These are phyloP conservation scores for Drosophila gaucha DNA, from an alignment of 2,888 invertebrate genomes.

Conservation along the genomic window DNA sequence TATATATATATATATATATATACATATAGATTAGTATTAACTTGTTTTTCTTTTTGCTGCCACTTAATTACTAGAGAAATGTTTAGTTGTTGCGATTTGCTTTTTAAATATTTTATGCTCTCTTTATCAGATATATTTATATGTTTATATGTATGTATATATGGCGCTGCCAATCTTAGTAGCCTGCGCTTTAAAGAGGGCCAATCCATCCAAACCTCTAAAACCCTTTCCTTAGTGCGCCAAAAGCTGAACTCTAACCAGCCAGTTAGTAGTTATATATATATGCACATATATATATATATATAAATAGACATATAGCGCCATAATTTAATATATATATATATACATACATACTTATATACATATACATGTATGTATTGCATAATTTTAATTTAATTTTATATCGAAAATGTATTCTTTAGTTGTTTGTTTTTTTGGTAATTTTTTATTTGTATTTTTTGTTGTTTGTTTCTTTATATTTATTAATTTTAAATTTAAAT, in stretches of 20 bases:
- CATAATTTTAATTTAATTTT: constrained; percentile 72
- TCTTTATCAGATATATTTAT: constrained; percentile 31
- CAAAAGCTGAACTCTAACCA: constrained; percentile 47
- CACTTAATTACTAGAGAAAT: constrained; percentile 71
- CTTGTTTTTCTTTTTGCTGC: constrained; percentile 47
- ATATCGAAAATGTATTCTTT: constrained; percentile 80
- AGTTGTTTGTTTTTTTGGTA: constrained; percentile 70
- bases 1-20: constrained; percentile 59
- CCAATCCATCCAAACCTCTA: not conserved
- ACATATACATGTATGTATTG: constrained; percentile 4
- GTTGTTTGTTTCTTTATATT: constrained; percentile 77
- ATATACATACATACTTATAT: not conserved
- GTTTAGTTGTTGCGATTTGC: constrained; percentile 52
- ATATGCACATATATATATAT: constrained; percentile 30
- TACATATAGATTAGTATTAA: constrained; percentile 64
- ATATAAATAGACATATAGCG: not conserved
- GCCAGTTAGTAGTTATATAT: constrained; percentile 31
- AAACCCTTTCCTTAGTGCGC: constrained; percentile 49
- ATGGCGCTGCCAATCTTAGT: not conserved
- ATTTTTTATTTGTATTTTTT: constrained; percentile 75
- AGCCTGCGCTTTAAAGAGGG: too few species aligned
- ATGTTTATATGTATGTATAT: not conserved
- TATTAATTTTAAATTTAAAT: constrained; percentile 83
- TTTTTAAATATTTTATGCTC: constrained; percentile 39
- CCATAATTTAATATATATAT: too few species aligned